These are phyloP conservation scores for Dendrocincla fuliginosa DNA, from an alignment of 2,797 vertebrate genomes.

Conservation along the genomic window DNA sequence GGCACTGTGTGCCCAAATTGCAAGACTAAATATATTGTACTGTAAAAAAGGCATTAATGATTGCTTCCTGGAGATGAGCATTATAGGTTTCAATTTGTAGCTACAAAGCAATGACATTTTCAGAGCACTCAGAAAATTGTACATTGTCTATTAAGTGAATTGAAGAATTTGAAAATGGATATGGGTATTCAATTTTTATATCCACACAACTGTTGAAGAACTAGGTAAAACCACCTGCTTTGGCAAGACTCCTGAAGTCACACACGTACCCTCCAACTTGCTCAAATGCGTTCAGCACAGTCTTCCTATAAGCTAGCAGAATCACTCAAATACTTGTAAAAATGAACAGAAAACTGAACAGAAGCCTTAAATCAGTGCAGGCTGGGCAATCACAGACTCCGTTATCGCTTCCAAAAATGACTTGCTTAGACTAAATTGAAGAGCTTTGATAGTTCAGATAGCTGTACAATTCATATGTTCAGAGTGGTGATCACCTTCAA, in stretches of 20 bases:
- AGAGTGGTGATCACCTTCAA: slow-evolving; percentile 77
- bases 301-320: slow-evolving; percentile 36
- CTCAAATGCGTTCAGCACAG: slow-evolving; percentile 6
- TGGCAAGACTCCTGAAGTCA: slow-evolving; percentile 22
- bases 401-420: slow-evolving; percentile 74
- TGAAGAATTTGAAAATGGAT: slow-evolving; percentile 49
- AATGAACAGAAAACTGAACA: slow-evolving; percentile 53
- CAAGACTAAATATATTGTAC: slow-evolving; percentile 2
- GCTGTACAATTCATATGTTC: slow-evolving; percentile 67
- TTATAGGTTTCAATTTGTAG: slow-evolving; percentile 53
- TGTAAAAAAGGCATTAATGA: slow-evolving; percentile 30
- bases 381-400: slow-evolving; percentile 70
- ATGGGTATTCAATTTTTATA: slow-evolving; percentile 20
- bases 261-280: not conserved
- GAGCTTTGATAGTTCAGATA: slow-evolving; percentile 65
- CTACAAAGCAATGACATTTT: slow-evolving; percentile 46
- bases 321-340: slow-evolving; percentile 36
- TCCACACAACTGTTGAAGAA: not conserved
- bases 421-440: slow-evolving; percentile 77
- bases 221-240: slow-evolving; percentile 5
- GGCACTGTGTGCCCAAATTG: not conserved
- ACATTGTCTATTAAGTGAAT: slow-evolving; percentile 34
- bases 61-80: slow-evolving; percentile 39
- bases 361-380: slow-evolving; percentile 69
- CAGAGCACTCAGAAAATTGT: slow-evolving; percentile 60